Evolutionary conservation across 2,888 invertebrate species (phyloP).

Genomic region (Caenorhabditis afra): DNA sequence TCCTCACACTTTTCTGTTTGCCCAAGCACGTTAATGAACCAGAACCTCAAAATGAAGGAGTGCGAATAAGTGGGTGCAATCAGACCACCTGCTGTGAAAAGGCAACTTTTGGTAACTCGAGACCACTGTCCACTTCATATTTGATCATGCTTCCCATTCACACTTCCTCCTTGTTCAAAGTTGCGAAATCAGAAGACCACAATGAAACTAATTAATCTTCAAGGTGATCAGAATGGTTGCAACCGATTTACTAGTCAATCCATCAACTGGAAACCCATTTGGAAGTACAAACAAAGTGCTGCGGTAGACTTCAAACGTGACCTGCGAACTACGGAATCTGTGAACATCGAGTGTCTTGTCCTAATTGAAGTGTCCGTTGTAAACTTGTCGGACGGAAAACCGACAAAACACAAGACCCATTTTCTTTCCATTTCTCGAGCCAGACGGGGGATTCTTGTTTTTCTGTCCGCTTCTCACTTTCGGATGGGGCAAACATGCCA

Average conservation of each 20-base stretch:
- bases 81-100: slow-evolving; percentile 44
- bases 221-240: not conserved
- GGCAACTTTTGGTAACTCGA: slow-evolving; percentile 30
- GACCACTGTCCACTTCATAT: slow-evolving; percentile 11
- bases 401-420: no score
- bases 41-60: slow-evolving; percentile 10
- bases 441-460: no score
- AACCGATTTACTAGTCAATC: not conserved
- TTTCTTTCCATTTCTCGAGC: no score
- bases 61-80: slow-evolving; percentile 33
- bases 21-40: slow-evolving; percentile 34
- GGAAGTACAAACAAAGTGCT: slow-evolving; percentile 44
- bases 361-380: slow-evolving; percentile 45
- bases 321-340: slow-evolving; percentile 31
- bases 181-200: slow-evolving; percentile 21
- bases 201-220: slow-evolving; percentile 9
- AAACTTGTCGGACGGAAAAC: not conserved
- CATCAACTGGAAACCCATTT: slow-evolving; percentile 26
- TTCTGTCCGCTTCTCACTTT: no score
- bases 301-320: slow-evolving; percentile 45
- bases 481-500: no score
- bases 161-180: slow-evolving; percentile 10
- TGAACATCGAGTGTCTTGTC: slow-evolving; percentile 26
- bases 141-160: not conserved
- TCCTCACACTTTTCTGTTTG: slow-evolving; percentile 47